A percentile compares a stretch with the other conserved stretches of the same genome.
Conservation (phyloP, 1,140 invertebrate species). For the Sipha flava region DNA sequence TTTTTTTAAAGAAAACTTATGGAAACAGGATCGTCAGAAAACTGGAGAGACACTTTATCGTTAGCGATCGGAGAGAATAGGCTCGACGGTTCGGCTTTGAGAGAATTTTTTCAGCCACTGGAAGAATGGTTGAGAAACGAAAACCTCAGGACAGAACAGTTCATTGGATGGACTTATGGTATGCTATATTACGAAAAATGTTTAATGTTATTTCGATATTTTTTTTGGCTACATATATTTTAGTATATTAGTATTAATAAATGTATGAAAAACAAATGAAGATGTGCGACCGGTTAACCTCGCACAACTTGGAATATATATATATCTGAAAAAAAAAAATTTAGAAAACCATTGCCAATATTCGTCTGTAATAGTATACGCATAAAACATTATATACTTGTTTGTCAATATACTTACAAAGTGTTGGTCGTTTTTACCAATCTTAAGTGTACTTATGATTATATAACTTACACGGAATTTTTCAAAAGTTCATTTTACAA, state of each 20-base stretch:
- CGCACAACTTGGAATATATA: constrained; percentile 2
- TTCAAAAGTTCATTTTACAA: background rate
- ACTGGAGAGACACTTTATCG: constrained; percentile 75
- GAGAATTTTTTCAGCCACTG: constrained; percentile 86
- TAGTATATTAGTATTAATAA: background rate
- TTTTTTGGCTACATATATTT: background rate
- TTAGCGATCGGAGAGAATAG: constrained; percentile 68
- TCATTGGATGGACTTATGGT: constrained; percentile 73
- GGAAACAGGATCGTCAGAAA: constrained; percentile 70
- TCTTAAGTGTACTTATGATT: background rate
- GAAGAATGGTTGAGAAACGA: constrained; percentile 80
- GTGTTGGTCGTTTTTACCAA: background rate
- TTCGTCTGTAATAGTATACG: background rate
- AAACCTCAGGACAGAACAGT: constrained; percentile 66
- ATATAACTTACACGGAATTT: background rate
- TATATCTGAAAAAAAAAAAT: background rate
- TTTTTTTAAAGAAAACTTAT: constrained; percentile 64
- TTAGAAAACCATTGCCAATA: background rate
- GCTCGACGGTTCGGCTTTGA: constrained; percentile 71
- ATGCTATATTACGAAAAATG: constrained; percentile 29
- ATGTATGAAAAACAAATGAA: background rate
- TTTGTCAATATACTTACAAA: background rate
- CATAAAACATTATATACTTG: background rate
- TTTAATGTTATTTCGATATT: background rate
- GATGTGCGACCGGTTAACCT: constrained; percentile 6